phyloP scores from a whole-genome alignment of 2,113 vertebrate genomes.

The Elephantulus edwardii region DNA sequence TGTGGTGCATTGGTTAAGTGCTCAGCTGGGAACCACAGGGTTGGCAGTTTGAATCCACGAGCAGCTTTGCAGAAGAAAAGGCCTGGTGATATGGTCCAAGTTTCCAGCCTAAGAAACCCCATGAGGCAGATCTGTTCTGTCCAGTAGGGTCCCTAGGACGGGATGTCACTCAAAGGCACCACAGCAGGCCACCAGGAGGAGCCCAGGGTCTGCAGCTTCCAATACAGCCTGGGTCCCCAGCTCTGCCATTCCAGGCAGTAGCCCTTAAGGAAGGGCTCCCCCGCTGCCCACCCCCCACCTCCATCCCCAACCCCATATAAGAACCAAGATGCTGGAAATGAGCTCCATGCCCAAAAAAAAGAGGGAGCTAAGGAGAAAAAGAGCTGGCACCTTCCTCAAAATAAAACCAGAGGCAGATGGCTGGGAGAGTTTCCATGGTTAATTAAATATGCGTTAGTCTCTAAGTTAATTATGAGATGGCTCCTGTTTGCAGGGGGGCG shows the following conservation, averaged over 20 bases:
- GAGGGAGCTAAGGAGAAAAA: constrained; percentile 20
- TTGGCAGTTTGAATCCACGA: background rate
- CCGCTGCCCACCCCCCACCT: no score
- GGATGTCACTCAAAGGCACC: background rate
- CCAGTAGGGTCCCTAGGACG: background rate
- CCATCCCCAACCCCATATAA: no score
- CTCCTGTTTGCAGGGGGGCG: background rate
- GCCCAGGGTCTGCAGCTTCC: background rate
- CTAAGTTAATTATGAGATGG: constrained; percentile 73
- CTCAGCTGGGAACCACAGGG: background rate
- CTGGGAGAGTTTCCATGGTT: constrained; percentile 68
- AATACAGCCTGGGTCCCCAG: background rate
- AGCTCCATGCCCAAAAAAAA: constrained; percentile 53
- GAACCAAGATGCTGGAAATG: constrained; percentile 45
- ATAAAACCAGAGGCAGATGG: constrained; percentile 77
- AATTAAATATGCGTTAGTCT: constrained; percentile 74
- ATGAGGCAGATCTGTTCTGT: background rate
- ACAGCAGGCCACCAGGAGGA: background rate
- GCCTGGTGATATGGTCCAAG: background rate
- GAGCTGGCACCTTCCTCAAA: constrained; percentile 56
- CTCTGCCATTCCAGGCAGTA: background rate
- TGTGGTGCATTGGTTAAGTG: background rate
- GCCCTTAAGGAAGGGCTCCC: background rate
- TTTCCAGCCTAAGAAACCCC: background rate
- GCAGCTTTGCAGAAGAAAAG: background rate